Evolutionary conservation across 2,888 invertebrate genomes (phyloP), one percentile per base, ranked within the genome.

Genomic region (Sepiola atlantica): DNA sequence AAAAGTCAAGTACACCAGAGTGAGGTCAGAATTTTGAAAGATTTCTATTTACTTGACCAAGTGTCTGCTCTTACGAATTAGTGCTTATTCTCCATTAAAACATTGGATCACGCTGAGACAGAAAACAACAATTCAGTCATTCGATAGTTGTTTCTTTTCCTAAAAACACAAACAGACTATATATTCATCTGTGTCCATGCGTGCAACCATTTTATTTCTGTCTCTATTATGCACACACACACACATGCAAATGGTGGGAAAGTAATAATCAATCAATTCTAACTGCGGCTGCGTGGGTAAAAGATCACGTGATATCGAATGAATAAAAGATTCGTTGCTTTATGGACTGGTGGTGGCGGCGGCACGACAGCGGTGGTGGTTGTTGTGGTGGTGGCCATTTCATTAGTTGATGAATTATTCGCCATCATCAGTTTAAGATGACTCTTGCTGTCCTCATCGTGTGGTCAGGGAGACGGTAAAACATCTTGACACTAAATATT

Each of bases 401-500:
- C 77, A 77, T 77, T 77, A 77, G 77, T 77, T 77, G 77, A 77
- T 77, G n/a, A 14, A 77, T 77, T 77, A n/a, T 77, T 77, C 32
- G 77, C n/a, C 18, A 77, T n/a, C n/a, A 77, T 77, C n/a, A 32
- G 77, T 77, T 77, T 77, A n/a, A 77, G 77, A 45, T 45, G 45
- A n/a, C 77, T 77, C n/a, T 77, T 77, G 77, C 32, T n/a, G 77
- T 18, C 77, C n/a, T 77, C 77, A n/a, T n/a, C 77, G 32, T 77
- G 16, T n/a, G 77, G n/a, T 32, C n/a, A 77, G 45, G n/a, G n/a
- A 77, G 77, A 77, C 14, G n/a, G 77, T 77, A 77, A 77, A 77
- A 77, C 77, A 77, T 77, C 77, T 77, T 77, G 77, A 77, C 77
- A 32, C 77, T 77, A n/a, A n/a, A 77, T n/a, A 77, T 77, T 77